Conservation (phyloP, 2,113 vertebrate species). For the pig (Sus scrofa) region T2T-Sscrofa CM000820.6:130832501-130833000, state of each 20-base stretch:
- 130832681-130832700: background rate
- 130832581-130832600: background rate
- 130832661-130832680: background rate
- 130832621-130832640: no score
- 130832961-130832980: background rate
- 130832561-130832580: no score
- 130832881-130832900: rapidly evolving
- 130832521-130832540: no score
- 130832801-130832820: background rate
- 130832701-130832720: background rate
- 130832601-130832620: background rate
- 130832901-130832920: background rate
- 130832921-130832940: background rate
- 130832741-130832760: background rate
- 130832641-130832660: background rate
- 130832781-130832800: background rate
- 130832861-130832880: background rate
- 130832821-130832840: background rate
- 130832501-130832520: no score
- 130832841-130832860: background rate
- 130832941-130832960: background rate
- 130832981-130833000: background rate
- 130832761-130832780: background rate
- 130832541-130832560: no score
- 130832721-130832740: background rate